Evolutionary conservation across 2,888 invertebrate genomes (phyloP).

Genomic region (Tachina fera): DNA sequence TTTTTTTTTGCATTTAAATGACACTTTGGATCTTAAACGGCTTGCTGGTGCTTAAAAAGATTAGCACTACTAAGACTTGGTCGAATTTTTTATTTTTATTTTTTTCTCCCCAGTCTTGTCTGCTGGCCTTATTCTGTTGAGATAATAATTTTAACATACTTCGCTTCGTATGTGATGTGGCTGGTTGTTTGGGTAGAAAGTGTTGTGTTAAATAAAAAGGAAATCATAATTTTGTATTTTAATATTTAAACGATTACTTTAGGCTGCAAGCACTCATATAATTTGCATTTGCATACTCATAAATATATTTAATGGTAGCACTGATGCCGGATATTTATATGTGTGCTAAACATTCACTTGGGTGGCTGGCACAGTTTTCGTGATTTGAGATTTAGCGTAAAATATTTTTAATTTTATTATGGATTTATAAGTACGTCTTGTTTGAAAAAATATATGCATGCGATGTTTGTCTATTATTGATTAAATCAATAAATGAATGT

Average conservation of each 20-base stretch:
- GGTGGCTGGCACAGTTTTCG: constrained; percentile 20
- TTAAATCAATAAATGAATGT: no score
- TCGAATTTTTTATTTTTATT: background rate
- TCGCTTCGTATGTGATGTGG: background rate
- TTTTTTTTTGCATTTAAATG: constrained; percentile 46
- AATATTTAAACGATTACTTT: constrained; percentile 55
- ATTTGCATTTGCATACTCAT: constrained; percentile 56
- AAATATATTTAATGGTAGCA: constrained; percentile 27
- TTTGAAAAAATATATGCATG: no score
- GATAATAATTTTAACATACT: constrained; percentile 44
- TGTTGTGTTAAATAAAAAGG: constrained; percentile 43
- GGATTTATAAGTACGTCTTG: no score
- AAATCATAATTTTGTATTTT: constrained; percentile 58
- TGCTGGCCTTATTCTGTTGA: constrained; percentile 55
- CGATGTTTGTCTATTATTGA: no score
- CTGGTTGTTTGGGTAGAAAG: constrained; percentile 34
- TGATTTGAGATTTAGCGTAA: background rate
- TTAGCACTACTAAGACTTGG: constrained; percentile 41
- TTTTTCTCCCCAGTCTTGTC: background rate
- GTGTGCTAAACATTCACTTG: constrained; percentile 22
- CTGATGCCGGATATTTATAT: constrained; percentile 36
- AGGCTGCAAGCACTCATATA: constrained; percentile 44
- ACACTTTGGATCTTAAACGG: constrained; percentile 62
- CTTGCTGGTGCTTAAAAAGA: constrained; percentile 30
- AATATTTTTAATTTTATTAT: background rate